Evolutionary conservation across 2,888 invertebrate genomes (phyloP), one percentile per base, ranked within the genome.

Genomic region (Limenitis camilla): DNA sequence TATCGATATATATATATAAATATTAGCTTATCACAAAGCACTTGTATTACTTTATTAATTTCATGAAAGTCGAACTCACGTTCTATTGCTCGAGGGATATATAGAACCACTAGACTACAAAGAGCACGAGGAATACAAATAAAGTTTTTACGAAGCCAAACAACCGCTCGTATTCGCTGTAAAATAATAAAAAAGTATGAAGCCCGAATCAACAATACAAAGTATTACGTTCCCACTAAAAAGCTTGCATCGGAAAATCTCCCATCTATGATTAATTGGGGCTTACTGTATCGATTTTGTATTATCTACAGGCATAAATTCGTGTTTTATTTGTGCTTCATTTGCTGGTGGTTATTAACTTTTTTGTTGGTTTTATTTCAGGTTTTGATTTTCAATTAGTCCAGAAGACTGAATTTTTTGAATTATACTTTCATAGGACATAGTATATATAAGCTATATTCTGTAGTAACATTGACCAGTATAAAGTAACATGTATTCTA

Each of bases 231-330:
- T 60, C 45, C 56, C 56, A 53, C 53, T 65, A 60, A 59, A 65
- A 61, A 61, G 47, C 55, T 49, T 44, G 49, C 52, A 51, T 49
- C 51, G 58, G 56, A 60, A 60, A 63, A 65, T 66, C 66, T 65
- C 61, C 63, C 64, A 63, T 67, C 64, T 59, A 65, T 64, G 66
- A 69, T 71, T 74, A 74, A 76, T 75, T 73, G 71, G 62, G 64
- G 74, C 71, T 74, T 71, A 70, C 67, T 53, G 45, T 69, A 78
- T 78, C 66, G 77, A 76, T 78, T 78, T 77, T 72, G 71, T 74
- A 74, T 77, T 76, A 74, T 58, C 58, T 48, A 43, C 45, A 55
- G 50, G 52, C 48, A 49, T 52, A 52, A 56, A 55, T 49, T 41
- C 46, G 55, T 53, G 41, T 60, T 49, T 58, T 60, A 56, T 61